Evolutionary conservation across 2,113 vertebrate genomes (phyloP).

Genomic region (Apodemus sylvaticus): DNA sequence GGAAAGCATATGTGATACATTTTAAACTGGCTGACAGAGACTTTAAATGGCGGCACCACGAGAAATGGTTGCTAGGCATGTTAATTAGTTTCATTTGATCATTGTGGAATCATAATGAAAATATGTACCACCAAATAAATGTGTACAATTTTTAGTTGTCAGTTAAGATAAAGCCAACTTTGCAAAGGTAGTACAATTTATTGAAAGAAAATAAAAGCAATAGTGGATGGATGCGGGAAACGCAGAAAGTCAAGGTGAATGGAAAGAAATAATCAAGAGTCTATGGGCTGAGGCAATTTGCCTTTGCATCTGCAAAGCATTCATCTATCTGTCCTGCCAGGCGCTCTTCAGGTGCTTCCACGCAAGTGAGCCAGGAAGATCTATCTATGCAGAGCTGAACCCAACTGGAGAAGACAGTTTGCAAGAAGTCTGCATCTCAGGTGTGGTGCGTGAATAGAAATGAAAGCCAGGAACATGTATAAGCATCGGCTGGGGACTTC

Average conservation of each 20-base stretch:
- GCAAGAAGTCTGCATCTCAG: neutral
- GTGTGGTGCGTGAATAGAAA: neutral
- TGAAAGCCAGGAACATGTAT: neutral
- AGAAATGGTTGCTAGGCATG: neutral
- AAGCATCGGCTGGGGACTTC: too few relatives aligned
- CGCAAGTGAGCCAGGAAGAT: too few relatives aligned
- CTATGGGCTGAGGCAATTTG: neutral
- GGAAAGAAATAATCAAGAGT: rapidly evolving
- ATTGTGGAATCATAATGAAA: neutral
- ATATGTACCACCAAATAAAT: neutral
- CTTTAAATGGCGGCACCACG: neutral
- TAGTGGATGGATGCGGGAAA: neutral
- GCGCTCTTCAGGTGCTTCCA: too few relatives aligned
- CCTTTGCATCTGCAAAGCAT: too few relatives aligned
- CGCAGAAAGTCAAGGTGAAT: neutral
- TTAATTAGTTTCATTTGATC: neutral
- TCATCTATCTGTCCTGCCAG: rapidly evolving
- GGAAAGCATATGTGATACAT: neutral
- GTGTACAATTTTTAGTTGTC: neutral
- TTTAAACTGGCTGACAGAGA: neutral
- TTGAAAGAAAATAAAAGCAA: neutral
- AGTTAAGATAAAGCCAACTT: neutral
- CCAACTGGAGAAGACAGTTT: neutral
- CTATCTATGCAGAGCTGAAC: rapidly evolving
- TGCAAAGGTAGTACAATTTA: neutral